These are phyloP conservation scores for Sitophilus oryzae DNA, from an alignment of 1,140 invertebrate species.

Conservation along the genomic window DNA sequence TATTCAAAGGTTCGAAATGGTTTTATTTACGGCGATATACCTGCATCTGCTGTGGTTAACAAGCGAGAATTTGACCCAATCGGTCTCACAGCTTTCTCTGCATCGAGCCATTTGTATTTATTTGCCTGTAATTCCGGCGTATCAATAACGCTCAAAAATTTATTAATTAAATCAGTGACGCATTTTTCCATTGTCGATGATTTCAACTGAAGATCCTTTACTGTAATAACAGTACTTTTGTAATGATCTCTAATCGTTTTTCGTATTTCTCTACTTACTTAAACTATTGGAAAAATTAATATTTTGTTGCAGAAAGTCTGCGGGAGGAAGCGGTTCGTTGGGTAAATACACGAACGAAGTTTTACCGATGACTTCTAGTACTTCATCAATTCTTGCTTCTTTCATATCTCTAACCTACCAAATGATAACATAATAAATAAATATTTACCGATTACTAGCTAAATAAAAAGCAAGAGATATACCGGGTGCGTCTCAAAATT, in stretches of 20 bases:
- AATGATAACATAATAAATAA: too few species aligned
- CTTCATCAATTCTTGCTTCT: constrained; percentile 66
- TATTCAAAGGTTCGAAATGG: too few species aligned
- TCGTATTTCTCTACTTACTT: too few species aligned
- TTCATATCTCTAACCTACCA: constrained; percentile 68
- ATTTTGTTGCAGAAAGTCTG: constrained; percentile 62
- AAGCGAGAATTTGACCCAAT: constrained; percentile 52
- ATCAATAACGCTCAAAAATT: constrained; percentile 56
- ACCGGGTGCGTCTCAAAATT: too few species aligned
- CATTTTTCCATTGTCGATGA: constrained; percentile 58
- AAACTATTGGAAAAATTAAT: constrained; percentile 46
- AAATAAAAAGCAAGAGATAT: too few species aligned
- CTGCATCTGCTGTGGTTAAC: constrained; percentile 49
- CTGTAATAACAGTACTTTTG: constrained; percentile 28
- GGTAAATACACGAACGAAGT: constrained; percentile 62
- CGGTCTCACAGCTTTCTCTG: constrained; percentile 51
- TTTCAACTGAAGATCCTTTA: constrained; percentile 51
- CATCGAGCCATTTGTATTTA: constrained; percentile 61
- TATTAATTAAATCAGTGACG: constrained; percentile 63
- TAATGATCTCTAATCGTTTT: too few species aligned
- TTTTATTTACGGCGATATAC: constrained; percentile 35
- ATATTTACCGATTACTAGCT: too few species aligned
- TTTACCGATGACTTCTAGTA: constrained; percentile 58
- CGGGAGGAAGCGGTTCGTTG: constrained; percentile 56
- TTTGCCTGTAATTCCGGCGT: constrained; percentile 50